Percentiles rank a stretch among this genome's conserved stretches.
These are phyloP conservation scores for Encarsia formosa DNA, from an alignment of 2,888 invertebrate genomes.

Conservation along the genomic window DNA sequence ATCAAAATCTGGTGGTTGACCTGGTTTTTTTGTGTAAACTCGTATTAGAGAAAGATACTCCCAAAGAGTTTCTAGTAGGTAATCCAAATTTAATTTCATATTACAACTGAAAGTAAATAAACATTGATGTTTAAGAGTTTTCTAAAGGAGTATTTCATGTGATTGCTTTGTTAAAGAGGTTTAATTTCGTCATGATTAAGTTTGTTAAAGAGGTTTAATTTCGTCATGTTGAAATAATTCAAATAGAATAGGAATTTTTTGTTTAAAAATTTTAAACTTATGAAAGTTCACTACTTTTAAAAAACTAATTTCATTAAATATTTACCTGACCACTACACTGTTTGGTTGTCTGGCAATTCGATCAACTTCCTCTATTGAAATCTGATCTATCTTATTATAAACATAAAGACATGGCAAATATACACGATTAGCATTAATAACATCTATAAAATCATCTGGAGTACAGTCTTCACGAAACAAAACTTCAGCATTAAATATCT, in stretches of 20 bases:
- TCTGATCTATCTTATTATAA: slow-evolving; percentile 99
- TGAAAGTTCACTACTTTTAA: too few species aligned
- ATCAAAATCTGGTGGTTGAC: slow-evolving; percentile 92
- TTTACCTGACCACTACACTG: slow-evolving; percentile 89
- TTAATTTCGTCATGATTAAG: too few species aligned
- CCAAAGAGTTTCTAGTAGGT: slow-evolving; percentile 87
- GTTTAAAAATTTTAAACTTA: too few species aligned
- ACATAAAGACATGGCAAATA: slow-evolving; percentile 97
- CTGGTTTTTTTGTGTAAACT: slow-evolving; percentile 98
- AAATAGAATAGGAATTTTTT: too few species aligned
- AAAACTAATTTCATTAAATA: too few species aligned
- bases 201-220: too few species aligned
- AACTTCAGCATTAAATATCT: slow-evolving; percentile 91
- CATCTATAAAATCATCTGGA: slow-evolving; percentile 96
- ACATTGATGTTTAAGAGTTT: neutral
- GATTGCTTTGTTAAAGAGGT: too few species aligned
- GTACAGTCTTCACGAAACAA: slow-evolving; percentile 94
- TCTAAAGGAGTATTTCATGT: too few species aligned
- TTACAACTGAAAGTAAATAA: slow-evolving; percentile 74
- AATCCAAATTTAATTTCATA: slow-evolving; percentile 97
- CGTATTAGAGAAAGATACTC: slow-evolving; percentile 88
- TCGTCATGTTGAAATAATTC: too few species aligned
- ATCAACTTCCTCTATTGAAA: slow-evolving; percentile 97
- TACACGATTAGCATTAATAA: slow-evolving; percentile 85
- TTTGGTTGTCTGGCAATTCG: slow-evolving; percentile 82